Conservation (phyloP, 2,888 invertebrate species). For the Bombylius discolor region DNA sequence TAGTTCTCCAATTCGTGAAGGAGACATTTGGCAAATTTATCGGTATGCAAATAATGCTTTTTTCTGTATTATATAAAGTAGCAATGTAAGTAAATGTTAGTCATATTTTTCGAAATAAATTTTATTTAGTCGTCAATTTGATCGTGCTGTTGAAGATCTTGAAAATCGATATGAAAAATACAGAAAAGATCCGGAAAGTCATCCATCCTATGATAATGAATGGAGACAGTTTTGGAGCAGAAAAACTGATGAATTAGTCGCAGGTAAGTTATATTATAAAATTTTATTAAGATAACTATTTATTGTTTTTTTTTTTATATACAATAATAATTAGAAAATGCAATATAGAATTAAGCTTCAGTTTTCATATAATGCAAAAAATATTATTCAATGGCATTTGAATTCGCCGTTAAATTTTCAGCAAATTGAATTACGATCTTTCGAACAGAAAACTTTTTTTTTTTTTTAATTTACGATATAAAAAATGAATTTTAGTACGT, state of each 20-base stretch:
- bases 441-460: no score
- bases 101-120: neutral
- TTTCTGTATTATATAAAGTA: neutral
- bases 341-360: no score
- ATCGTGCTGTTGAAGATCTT: conserved; percentile 9
- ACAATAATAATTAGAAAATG: no score
- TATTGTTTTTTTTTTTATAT: no score
- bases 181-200: conserved; percentile 64
- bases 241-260: conserved; percentile 55
- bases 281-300: no score
- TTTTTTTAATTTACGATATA: no score
- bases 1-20: neutral
- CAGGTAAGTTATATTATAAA: conserved; percentile 3
- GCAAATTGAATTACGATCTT: no score
- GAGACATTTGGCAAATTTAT: conserved; percentile 30
- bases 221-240: conserved; percentile 83
- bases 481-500: no score
- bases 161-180: conserved; percentile 41
- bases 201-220: conserved; percentile 71
- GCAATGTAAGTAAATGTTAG: no score
- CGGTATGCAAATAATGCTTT: conserved; percentile 12
- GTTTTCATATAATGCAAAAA: no score
- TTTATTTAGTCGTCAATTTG: conserved; percentile 9
- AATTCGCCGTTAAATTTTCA: no score
- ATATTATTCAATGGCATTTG: no score